Evolutionary conservation across 2,888 invertebrate species (phyloP), one percentile per base, ranked within the genome.

Genomic region (Noctua janthe): DNA sequence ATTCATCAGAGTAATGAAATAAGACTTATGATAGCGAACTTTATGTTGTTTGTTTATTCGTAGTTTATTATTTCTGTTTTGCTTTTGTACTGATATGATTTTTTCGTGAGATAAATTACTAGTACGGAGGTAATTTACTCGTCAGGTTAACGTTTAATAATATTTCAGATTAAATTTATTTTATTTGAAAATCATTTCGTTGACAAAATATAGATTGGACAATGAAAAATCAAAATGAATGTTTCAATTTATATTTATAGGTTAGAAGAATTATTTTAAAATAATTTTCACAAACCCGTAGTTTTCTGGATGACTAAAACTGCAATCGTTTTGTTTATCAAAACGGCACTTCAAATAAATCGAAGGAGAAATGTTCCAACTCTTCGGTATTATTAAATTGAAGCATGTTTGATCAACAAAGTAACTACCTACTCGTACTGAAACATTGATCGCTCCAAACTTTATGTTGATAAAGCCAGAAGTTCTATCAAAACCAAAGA

Each of bases 1-100:
- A 84, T 85, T 87, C 78, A 79, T 78, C 85, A 77, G 78, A 81
- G 76, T 79, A 87, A 87, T 85, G 84, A 85, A 87, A 87, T 87
- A 87, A 83, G 87, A 79, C 79, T 84, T 87, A 78, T 76, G 81
- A 87, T 81, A 76, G 76, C 74, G 43, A 81, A 71, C 71, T 87
- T 87, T 71, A 75, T 71, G 35, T 72, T 76, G 74, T 78, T 74
- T 76, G 64, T 78, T 83, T 75, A 69, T 59, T 79, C n/a, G 10
- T 49, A 73, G 51, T 71, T 86, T 81, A 70, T 75, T 74, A 80
- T 80, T 69, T 81, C 51, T 39, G 29, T 75, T 87, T 73, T 66
- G 64, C 23, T 71, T 74, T 85, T 0, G 56, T 23, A 2, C 17
- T 23, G 56, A 70, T 51, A 54, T 67, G 5, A 8, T 15, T 56